Base-by-base conservation (phyloP, 2,888 invertebrate genomes). In the Clusia tigrina region DNA sequence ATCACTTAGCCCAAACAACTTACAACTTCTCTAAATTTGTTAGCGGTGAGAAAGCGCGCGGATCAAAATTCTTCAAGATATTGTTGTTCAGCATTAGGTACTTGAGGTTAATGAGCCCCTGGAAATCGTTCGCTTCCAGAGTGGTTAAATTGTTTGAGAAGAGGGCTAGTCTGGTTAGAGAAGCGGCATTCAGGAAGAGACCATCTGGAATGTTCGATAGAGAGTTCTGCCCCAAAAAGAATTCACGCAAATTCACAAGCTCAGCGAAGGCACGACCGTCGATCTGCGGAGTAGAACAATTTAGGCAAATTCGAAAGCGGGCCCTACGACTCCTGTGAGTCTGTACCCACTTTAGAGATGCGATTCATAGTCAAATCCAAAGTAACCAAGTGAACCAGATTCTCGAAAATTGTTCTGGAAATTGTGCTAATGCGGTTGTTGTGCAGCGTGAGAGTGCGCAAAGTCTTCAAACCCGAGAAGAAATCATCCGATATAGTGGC, bases 41-140 rank as follows among this genome's bases (percentile, higher is more conserved):
- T 23, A 85, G 81, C 60, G 79, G 82, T 42, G 72, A 74, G 73
- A 85, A 88, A 0, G 79, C 84, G 63, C 74, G 84, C 18, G 80
- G 74, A 58, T 85, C 79, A 58, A 86, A 82, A 52, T 80, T 77
- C 55, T 85, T 85, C 1, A 89, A 69, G 37, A 86, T 75, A 69
- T 89, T 90, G 72, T 89, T 88, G 71, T 88, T 88, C n/a, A 90
- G 78, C 76, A 88, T 85, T 1, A 90, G 78, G 61, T 84, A 83
- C 32, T 84, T 83, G 2, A 90, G 74, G 67, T 85, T 84, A 18
- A 71, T 66, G 9, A 89, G 78, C 0, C 86, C 85, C 15, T 74
- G 67, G 67, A 89, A 88, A 53, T 86, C 82, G 3, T 80, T 79
- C 0, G 82, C 79, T 52, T 85, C 82, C 48, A 87, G 71, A 0